Evolutionary conservation across 2,113 vertebrate genomes (phyloP), one percentile per base, ranked within the genome.

Genomic region (Stomatorhinus ivindoensis): DNA sequence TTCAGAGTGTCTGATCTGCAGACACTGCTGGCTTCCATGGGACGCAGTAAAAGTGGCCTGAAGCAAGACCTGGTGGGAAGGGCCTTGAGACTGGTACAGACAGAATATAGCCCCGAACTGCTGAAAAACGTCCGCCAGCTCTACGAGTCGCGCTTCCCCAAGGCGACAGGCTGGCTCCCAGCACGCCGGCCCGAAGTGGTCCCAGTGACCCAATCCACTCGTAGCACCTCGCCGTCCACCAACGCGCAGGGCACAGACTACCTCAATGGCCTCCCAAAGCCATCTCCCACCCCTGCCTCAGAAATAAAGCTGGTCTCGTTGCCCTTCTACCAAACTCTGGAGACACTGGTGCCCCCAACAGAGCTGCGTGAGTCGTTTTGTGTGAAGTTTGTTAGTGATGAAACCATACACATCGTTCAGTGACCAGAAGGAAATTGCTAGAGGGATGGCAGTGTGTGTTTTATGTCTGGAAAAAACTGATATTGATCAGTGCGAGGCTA

Each of bases 1-100:
- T 99, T 99, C 95, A 96, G 98, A 94, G 98, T 99, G 91, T 99
- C 98, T 92, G 98, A 99, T 95, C 97, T 99, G 93, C 98, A 99
- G 95, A 98, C 98, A 90, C 96, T 99, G 94, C 95, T 99, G 94
- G 97, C 98, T 92, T 99, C 98, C 24, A 99, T 99, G 92, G 98
- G 98, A 89, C 97, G 98, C 93, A 99, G 98, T 95, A 99, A 99
- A 95, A 99, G 98, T 21, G 98, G 98, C 88, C 96, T 99, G 92
- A 99, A 99, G 93, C 98, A 99, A 89, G 98, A 99, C 92, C 97
- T 99, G 91, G 98, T 99, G 91, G 97, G 98, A 3, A 94, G 98
- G 90, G 98, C 98, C 0, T 92, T 99, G 92, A 96, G 98, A 92
- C 95, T 99, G 91, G 97, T 99, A 89, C 98, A 99, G 94, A 98